Percentiles rank a stretch among this genome's conserved stretches.
phyloP scores from a whole-genome alignment of 2,888 invertebrate species.

The Dicyrtoma fusca region DNA sequence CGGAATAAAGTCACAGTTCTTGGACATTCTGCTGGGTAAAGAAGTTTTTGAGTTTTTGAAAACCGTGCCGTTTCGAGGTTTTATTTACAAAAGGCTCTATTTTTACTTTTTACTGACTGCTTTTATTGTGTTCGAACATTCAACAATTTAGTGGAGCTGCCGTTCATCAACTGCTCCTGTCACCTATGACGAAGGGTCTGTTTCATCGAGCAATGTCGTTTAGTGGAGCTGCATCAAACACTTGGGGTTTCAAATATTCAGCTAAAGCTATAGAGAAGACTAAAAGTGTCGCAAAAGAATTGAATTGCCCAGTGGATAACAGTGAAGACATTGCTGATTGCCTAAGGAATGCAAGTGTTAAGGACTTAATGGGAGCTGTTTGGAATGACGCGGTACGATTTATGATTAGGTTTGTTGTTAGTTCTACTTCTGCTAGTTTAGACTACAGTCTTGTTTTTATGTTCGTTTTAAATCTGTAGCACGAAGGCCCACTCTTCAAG shows the following conservation, averaged over 20 bases:
- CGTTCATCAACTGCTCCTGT: background rate
- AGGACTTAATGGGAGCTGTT: background rate
- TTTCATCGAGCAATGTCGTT: conserved; percentile 1
- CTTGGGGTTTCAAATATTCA: background rate
- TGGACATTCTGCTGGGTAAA: background rate
- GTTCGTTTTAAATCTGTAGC: background rate
- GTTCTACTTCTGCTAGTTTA: background rate
- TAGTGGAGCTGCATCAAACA: background rate
- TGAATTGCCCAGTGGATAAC: background rate
- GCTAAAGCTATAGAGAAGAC: background rate
- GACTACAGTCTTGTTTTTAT: no score
- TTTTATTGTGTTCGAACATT: background rate
- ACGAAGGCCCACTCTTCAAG: background rate
- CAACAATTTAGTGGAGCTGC: background rate
- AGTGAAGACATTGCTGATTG: background rate
- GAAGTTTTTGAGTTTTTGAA: background rate
- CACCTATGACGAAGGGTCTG: background rate
- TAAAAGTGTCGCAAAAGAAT: background rate
- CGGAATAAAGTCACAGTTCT: background rate
- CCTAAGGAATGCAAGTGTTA: background rate
- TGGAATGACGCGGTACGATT: background rate
- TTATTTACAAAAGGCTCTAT: background rate
- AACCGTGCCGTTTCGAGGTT: background rate
- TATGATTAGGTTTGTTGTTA: background rate
- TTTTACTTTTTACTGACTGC: background rate